A percentile compares a stretch with the other conserved stretches of the same genome.
Conservation (phyloP, 1,140 invertebrate species). For the Lineus longissimus region DNA sequence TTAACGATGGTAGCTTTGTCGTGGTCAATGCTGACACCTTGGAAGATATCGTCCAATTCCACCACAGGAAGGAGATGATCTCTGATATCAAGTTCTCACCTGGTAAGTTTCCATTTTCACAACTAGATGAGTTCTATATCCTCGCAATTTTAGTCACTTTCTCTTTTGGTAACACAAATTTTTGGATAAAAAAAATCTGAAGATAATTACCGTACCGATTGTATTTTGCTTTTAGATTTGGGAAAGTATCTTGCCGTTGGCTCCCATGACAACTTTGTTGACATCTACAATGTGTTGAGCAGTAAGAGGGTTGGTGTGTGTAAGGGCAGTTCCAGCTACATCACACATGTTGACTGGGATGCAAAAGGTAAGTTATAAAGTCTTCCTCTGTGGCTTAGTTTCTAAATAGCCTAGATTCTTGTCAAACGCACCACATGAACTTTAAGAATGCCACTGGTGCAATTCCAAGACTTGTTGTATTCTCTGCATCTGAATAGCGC, state of each 20-base stretch:
- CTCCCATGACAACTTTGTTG: slow-evolving; percentile 56
- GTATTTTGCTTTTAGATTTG: slow-evolving; percentile 29
- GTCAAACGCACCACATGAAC: no score
- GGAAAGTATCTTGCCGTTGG: slow-evolving; percentile 55
- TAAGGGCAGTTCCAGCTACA: slow-evolving; percentile 54
- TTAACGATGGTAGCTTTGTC: slow-evolving; percentile 54
- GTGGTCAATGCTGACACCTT: slow-evolving; percentile 48
- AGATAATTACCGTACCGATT: not conserved
- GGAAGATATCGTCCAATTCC: slow-evolving; percentile 42
- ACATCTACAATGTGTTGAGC: slow-evolving; percentile 53
- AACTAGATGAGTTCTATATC: not conserved
- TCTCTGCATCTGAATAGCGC: no score
- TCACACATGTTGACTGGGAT: slow-evolving; percentile 55
- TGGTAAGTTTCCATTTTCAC: slow-evolving; percentile 26
- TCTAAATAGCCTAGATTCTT: not conserved
- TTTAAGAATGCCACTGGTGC: no score
- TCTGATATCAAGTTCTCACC: slow-evolving; percentile 54
- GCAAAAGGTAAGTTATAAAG: slow-evolving; percentile 30
- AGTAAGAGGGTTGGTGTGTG: slow-evolving; percentile 52
- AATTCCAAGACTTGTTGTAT: no score
- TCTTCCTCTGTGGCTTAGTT: not conserved
- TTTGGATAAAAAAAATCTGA: no score
- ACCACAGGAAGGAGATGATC: slow-evolving; percentile 53
- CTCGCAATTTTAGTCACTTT: not conserved
- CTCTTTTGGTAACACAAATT: no score